Evolutionary conservation across 2,888 invertebrate genomes (phyloP), one percentile per base, ranked within the genome.

Genomic region (Plagodis pulveraria): DNA sequence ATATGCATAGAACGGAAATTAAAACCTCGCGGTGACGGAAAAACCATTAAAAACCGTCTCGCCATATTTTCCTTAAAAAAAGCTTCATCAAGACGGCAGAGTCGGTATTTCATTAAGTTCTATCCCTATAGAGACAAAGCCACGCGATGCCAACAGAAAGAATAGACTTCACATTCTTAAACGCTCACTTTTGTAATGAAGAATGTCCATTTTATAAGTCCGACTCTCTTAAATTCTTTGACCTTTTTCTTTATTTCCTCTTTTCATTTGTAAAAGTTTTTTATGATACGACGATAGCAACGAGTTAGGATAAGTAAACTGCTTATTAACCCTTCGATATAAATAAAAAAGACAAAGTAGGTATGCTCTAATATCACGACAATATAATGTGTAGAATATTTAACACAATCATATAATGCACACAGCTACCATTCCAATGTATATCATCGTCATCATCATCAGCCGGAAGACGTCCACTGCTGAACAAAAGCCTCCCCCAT

Each of bases 81-180:
- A 77, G 67, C 82, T 90, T 90, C 89, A 89, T 91, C 89, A 90
- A 81, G 76, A 79, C 50, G 38, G 36, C 10, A 43, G 45, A 43
- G 34, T 8, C 84, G 91, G 91, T 91, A 91, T 91, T 91, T 91
- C 89, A 91, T 91, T 91, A 91, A 89, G 88, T 80, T 78, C 80
- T 74, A 81, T 81, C 81, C n/a, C 42, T 42, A 77, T 56, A 56
- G 60, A 61, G 60, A 61, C 60, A 59, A 59, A 53, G 58, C 58
- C 53, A 32, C 48, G 50, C 58, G 58, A 41, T 38, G 52, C 57
- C 44, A 35, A 50, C 12, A 22, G 34, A 44, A 50, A 43, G 43
- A 51, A 51, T 51, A 74, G 89, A 85, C 73, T 80, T 76, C 81
- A 84, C 89, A 91, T 91, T 91, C 91, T 84, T 83, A 56, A 68